phyloP scores from a whole-genome alignment of 2,888 invertebrate species.

The Cantharis nigra region DNA sequence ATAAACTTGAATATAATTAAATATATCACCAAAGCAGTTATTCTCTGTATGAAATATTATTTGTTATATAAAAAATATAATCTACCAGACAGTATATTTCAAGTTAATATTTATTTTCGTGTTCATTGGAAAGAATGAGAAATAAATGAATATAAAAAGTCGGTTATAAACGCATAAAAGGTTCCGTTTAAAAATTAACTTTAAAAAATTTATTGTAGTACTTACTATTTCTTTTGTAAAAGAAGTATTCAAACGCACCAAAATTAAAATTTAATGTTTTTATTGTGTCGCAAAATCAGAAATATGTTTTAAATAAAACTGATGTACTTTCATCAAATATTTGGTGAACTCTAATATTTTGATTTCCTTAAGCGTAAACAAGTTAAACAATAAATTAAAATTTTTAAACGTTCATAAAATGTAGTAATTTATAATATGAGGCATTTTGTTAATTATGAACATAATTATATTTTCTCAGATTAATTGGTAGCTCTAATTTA shows the following conservation, averaged over 20 bases:
- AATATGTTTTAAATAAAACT: background rate
- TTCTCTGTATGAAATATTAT: background rate
- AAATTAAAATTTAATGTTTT: background rate
- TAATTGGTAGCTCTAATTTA: background rate
- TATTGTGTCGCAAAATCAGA: background rate
- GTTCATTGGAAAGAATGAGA: background rate
- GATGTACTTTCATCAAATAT: background rate
- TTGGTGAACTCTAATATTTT: background rate
- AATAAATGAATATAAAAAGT: background rate
- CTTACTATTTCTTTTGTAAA: background rate
- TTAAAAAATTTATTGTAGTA: background rate
- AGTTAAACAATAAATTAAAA: background rate
- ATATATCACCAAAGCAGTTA: background rate
- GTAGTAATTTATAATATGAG: background rate
- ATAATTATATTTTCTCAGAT: background rate
- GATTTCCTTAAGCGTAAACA: too few species aligned
- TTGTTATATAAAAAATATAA: background rate
- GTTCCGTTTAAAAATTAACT: background rate
- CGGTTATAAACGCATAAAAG: background rate
- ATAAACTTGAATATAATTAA: background rate
- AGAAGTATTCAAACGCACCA: background rate
- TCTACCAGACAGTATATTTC: too few species aligned
- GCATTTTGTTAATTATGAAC: background rate
- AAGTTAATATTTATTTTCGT: background rate
- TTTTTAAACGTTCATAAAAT: background rate